A percentile compares a stretch with the other conserved stretches of the same genome.
Conservation (phyloP, 2,888 invertebrate genomes). For the Timema podura region DNA sequence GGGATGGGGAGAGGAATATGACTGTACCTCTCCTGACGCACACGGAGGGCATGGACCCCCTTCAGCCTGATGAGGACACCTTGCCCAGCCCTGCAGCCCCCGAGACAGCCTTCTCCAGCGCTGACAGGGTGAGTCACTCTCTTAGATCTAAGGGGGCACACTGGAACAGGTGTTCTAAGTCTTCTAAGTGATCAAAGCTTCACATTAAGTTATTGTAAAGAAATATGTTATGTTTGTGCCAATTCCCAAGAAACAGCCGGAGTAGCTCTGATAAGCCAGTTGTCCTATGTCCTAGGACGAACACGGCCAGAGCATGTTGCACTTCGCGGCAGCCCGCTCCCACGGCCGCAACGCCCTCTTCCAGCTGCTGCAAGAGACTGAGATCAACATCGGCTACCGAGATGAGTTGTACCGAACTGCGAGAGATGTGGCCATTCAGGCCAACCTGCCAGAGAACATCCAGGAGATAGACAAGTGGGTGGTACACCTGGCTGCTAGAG, state of each 20-base stretch:
- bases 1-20: slow-evolving; percentile 18
- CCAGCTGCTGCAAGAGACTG: slow-evolving; percentile 74
- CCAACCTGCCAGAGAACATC: slow-evolving; percentile 73
- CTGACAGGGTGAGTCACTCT: slow-evolving; percentile 53
- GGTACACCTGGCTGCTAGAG: slow-evolving; percentile 70
- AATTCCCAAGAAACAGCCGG: too few species aligned
- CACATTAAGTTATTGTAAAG: too few species aligned
- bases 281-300: slow-evolving; percentile 60
- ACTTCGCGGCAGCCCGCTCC: slow-evolving; percentile 79
- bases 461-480: slow-evolving; percentile 78
- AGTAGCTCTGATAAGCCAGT: too few species aligned
- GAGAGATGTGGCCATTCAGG: slow-evolving; percentile 77
- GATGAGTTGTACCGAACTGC: slow-evolving; percentile 86
- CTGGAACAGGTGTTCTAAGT: too few species aligned
- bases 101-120: slow-evolving; percentile 57
- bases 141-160: too few species aligned
- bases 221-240: too few species aligned
- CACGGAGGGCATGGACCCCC: slow-evolving; percentile 33
- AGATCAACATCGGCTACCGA: slow-evolving; percentile 73
- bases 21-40: slow-evolving; percentile 39
- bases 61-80: slow-evolving; percentile 38
- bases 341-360: slow-evolving; percentile 77
- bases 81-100: slow-evolving; percentile 49
- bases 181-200: too few species aligned
- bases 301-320: slow-evolving; percentile 84